Base-by-base conservation (phyloP, 2,888 invertebrate species). In the Pammene fasciana region DNA sequence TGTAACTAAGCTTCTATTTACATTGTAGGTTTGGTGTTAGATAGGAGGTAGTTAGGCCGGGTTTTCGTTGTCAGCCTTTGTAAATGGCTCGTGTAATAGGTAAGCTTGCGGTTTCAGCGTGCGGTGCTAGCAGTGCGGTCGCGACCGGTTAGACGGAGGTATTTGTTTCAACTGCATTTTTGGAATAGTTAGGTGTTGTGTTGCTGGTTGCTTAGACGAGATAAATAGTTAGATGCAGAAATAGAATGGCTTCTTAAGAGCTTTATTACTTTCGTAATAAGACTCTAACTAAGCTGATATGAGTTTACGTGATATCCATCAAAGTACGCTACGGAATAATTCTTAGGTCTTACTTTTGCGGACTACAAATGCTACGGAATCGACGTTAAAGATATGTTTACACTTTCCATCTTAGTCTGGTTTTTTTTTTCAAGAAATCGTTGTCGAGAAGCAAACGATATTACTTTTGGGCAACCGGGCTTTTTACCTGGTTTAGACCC, bases 121-220 rank as follows among this genome's bases (percentile, higher is more conserved):
- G 80, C 75, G 82, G 81, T 76, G 78, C 80, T 82, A 79, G 80
- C 81, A 81, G 75, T 86, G 89, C 75, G 89, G 89, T 86, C 64
- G 65, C 76, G 81, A 84, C 87, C 84, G 83, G 89, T 87, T 86
- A 82, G 80, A 78, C 74, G 68, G 73, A 73, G 84, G 82, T 80
- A 86, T 76, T 70, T 72, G 82, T 87, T 82, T 80, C 78, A 75
- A 81, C 86, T 75, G 79, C 89, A 88, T 89, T 84, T 88, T 88
- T 87, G 81, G 86, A 82, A 88, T 89, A 77, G 79, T 83, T 84
- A 67, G 76, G 84, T 81, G 77, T 83, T 75, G 76, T 72, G 75
- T 83, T 82, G 79, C 81, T 76, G 26, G 26, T 26, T 26, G 26
- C 26, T 26, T 26, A 74, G 65, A 16, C 5, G 11, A 16, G 45